Conservation (phyloP, 2,797 vertebrate genomes). For the Octomys mimax region DNA sequence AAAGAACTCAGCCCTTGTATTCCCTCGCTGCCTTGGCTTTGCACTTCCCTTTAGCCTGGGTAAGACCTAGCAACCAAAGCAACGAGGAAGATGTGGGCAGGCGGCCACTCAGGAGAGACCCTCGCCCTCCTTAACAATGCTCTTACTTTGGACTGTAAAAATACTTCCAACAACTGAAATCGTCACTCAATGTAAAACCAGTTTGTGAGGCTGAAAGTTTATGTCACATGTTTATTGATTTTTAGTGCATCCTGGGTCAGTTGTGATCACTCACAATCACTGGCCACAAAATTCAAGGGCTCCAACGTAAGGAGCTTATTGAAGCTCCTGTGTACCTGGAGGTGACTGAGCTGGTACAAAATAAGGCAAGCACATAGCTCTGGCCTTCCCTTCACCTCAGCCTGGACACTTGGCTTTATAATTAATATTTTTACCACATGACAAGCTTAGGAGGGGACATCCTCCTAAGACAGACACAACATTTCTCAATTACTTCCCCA, state of each 20-base stretch:
- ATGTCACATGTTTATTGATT: not conserved
- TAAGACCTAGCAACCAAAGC: not conserved
- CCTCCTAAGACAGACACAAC: not conserved
- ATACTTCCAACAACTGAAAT: not conserved
- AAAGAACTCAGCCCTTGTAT: not conserved
- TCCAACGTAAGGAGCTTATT: not conserved
- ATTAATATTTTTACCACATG: not conserved
- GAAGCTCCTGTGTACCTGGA: not conserved
- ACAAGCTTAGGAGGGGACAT: not conserved
- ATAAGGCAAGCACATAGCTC: rapidly evolving
- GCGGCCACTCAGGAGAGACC: not conserved
- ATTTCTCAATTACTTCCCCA: not conserved
- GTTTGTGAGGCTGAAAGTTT: not conserved
- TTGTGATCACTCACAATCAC: not conserved
- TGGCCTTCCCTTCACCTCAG: not conserved
- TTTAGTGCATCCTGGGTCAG: not conserved
- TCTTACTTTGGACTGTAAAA: not conserved
- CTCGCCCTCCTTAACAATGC: not conserved
- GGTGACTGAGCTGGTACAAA: not conserved
- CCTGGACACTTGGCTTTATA: not conserved
- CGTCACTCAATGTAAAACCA: not conserved
- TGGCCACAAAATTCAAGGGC: not conserved
- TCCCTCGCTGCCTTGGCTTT: not conserved
- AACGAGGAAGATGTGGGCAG: not conserved
- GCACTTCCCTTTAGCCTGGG: not conserved